phyloP scores from a whole-genome alignment of 2,797 vertebrate genomes.

The Lacerta bilineata region DNA sequence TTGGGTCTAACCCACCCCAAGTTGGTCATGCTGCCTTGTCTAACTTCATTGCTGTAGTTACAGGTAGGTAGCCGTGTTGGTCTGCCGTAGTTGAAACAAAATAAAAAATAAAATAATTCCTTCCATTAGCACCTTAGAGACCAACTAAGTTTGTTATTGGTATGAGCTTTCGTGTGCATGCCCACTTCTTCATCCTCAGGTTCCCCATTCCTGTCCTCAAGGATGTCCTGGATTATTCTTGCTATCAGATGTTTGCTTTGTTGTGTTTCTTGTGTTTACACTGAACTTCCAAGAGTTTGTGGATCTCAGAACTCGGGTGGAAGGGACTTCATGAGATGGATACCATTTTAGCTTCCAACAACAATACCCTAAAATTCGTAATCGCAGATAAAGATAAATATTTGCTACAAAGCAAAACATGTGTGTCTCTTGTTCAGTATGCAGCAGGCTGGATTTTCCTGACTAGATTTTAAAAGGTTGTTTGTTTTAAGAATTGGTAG shows the following conservation, averaged over 20 bases:
- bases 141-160: too few relatives aligned
- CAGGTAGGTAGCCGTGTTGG: too few relatives aligned
- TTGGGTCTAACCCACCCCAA: background rate
- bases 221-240: background rate
- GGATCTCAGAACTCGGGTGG: background rate
- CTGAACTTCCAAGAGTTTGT: constrained; percentile 8
- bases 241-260: constrained; percentile 11
- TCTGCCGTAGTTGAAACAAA: too few relatives aligned
- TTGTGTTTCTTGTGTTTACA: constrained; percentile 25
- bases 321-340: background rate
- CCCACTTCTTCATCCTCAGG: background rate
- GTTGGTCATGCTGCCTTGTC: background rate
- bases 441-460: background rate
- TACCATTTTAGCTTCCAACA: background rate
- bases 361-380: background rate
- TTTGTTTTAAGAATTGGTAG: background rate
- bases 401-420: constrained; percentile 23
- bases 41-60: background rate
- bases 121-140: too few relatives aligned
- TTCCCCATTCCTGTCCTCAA: background rate
- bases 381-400: constrained; percentile 1
- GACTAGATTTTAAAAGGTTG: background rate
- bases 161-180: too few relatives aligned
- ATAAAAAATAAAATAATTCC: too few relatives aligned
- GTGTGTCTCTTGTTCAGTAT: background rate